These are phyloP conservation scores for Medauroidea extradentata DNA, from an alignment of 1,140 invertebrate species.

Conservation along the genomic window DNA sequence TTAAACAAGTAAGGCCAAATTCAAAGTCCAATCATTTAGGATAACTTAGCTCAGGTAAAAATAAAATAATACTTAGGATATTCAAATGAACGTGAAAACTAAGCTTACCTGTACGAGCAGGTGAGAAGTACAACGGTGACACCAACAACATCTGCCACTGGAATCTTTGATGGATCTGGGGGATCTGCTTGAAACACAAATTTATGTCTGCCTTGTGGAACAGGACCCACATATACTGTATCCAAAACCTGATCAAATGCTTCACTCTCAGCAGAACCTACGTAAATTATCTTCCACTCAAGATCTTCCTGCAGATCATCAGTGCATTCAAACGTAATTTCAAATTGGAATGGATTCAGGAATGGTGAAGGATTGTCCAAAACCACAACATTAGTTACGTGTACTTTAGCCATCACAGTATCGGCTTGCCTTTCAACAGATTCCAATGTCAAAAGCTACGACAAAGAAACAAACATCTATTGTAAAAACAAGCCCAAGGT, in stretches of 20 bases:
- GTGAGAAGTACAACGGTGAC: conserved; percentile 61
- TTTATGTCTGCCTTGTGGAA: conserved; percentile 64
- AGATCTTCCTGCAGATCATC: conserved; percentile 62
- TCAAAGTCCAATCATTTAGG: too few species aligned
- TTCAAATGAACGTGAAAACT: too few species aligned
- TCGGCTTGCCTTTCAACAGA: too few species aligned
- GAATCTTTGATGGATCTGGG: conserved; percentile 56
- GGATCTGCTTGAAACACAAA: conserved; percentile 50
- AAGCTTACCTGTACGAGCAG: conserved; percentile 49
- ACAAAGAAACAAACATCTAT: too few species aligned
- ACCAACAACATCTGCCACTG: conserved; percentile 56
- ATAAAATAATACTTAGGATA: too few species aligned
- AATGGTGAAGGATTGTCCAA: conserved; percentile 60
- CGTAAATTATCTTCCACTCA: conserved; percentile 70
- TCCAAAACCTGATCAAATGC: conserved; percentile 56
- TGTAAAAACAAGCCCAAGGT: too few species aligned
- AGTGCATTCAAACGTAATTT: conserved; percentile 63
- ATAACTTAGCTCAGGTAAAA: too few species aligned
- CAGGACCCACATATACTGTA: conserved; percentile 63
- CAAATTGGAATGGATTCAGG: conserved; percentile 59
- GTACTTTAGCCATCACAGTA: conserved; percentile 54
- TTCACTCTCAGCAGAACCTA: conserved; percentile 61
- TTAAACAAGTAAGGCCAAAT: too few species aligned
- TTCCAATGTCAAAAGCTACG: too few species aligned
- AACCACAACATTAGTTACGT: conserved; percentile 59